phyloP scores from a whole-genome alignment of 2,113 vertebrate species.

The Rhinopomastus cyanomelas region DNA sequence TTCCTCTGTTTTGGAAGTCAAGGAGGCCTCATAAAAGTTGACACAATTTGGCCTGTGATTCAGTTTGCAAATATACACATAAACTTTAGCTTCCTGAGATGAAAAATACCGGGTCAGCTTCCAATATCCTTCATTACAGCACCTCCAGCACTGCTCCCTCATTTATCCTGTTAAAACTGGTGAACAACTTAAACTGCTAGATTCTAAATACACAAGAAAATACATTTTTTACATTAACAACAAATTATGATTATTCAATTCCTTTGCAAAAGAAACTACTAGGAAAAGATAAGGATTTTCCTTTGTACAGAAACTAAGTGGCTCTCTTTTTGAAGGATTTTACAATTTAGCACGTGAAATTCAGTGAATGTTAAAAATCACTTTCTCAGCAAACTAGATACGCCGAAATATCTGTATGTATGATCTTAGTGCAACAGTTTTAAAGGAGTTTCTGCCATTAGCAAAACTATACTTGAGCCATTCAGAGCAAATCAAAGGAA shows the following conservation, averaged over 20 bases:
- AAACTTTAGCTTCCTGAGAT: not conserved
- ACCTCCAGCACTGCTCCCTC: not conserved
- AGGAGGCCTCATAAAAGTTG: not conserved
- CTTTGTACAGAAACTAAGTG: not conserved
- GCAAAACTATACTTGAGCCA: not conserved
- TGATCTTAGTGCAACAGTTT: not conserved
- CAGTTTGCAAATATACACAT: not conserved
- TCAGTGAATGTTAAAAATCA: not conserved
- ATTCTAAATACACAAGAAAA: not conserved
- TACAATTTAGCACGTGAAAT: not conserved
- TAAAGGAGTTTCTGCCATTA: not conserved
- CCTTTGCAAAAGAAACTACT: not conserved
- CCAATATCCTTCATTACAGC: not conserved
- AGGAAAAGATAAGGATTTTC: not conserved
- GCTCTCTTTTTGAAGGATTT: not conserved
- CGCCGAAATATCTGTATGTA: not conserved
- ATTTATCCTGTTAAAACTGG: not conserved
- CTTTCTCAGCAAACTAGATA: not conserved
- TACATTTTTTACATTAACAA: not conserved
- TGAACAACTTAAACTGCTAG: not conserved
- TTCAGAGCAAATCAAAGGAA: not conserved
- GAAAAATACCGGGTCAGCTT: not conserved
- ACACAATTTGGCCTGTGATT: not conserved
- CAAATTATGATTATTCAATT: not conserved
- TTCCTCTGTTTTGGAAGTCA: conserved; percentile 3